Conservation (phyloP, 2,113 vertebrate species). For the Lagopus muta region DNA sequence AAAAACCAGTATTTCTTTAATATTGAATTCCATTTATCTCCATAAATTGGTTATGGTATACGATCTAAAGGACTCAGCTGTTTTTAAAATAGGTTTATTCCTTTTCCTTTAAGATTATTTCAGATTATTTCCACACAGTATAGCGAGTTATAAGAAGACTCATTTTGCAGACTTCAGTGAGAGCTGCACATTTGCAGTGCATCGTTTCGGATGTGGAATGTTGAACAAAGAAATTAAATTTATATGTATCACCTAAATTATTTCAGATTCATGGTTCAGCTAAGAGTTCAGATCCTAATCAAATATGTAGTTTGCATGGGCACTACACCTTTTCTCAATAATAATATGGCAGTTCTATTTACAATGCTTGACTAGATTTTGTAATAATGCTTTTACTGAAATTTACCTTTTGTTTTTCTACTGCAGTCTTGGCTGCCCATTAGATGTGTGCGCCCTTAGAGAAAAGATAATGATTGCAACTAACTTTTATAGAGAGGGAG, state of each 20-base stretch:
- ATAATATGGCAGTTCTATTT: conserved; percentile 76
- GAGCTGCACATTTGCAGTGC: conserved; percentile 72
- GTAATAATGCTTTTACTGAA: conserved; percentile 66
- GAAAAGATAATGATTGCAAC: conserved; percentile 10
- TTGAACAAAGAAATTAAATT: conserved; percentile 87
- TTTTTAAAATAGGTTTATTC: conserved; percentile 84
- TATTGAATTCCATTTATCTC: conserved; percentile 81
- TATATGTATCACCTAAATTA: conserved; percentile 84
- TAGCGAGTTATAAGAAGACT: conserved; percentile 76
- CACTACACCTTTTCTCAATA: conserved; percentile 76
- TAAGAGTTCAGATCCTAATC: conserved; percentile 82
- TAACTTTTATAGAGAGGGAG: not conserved
- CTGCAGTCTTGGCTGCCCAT: not conserved
- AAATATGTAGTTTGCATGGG: conserved; percentile 81
- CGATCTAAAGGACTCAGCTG: conserved; percentile 82
- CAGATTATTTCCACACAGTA: conserved; percentile 82
- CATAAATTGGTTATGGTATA: conserved; percentile 83
- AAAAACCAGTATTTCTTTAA: conserved; percentile 78
- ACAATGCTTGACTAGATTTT: conserved; percentile 75
- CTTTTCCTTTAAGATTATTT: conserved; percentile 77
- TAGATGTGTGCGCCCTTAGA: not conserved
- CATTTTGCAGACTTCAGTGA: conserved; percentile 74
- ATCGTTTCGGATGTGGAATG: conserved; percentile 76
- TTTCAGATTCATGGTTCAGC: conserved; percentile 84
- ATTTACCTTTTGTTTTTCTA: conserved; percentile 59